Evolutionary conservation across 2,113 vertebrate species (phyloP).

Genomic region (Amazona vittata): DNA sequence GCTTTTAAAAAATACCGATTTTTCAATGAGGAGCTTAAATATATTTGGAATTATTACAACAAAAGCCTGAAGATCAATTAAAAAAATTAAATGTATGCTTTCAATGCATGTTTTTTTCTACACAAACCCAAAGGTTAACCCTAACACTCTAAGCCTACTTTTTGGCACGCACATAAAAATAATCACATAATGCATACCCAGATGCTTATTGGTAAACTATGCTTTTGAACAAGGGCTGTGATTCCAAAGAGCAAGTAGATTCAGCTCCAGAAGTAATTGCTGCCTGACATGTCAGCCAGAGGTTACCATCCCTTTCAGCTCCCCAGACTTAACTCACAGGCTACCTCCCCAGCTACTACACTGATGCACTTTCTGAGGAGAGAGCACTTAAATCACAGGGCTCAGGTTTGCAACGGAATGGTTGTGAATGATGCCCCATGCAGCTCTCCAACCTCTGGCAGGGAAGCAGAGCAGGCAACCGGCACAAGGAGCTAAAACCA

Average conservation of each 20-base stretch:
- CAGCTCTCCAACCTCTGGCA: neutral
- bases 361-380: neutral
- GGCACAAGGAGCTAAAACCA: neutral
- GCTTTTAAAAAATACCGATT: slow-evolving; percentile 21
- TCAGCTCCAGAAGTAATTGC: neutral
- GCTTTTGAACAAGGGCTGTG: neutral
- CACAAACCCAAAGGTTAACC: slow-evolving; percentile 15
- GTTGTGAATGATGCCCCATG: neutral
- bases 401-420: neutral
- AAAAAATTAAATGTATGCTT: slow-evolving; percentile 19
- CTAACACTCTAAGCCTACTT: neutral
- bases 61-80: slow-evolving; percentile 59
- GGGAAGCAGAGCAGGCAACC: neutral
- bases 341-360: neutral
- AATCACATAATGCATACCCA: slow-evolving; percentile 11
- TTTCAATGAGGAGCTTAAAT: slow-evolving; percentile 50
- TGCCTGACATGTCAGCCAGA: neutral
- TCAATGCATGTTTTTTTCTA: slow-evolving; percentile 22
- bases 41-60: slow-evolving; percentile 36
- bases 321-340: neutral
- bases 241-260: neutral
- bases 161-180: neutral
- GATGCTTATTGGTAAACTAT: slow-evolving; percentile 2
- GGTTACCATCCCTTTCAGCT: neutral
- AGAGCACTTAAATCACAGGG: neutral